Base-by-base conservation (phyloP, 1,140 invertebrate genomes). In the Plectrocnemia conspersa region DNA sequence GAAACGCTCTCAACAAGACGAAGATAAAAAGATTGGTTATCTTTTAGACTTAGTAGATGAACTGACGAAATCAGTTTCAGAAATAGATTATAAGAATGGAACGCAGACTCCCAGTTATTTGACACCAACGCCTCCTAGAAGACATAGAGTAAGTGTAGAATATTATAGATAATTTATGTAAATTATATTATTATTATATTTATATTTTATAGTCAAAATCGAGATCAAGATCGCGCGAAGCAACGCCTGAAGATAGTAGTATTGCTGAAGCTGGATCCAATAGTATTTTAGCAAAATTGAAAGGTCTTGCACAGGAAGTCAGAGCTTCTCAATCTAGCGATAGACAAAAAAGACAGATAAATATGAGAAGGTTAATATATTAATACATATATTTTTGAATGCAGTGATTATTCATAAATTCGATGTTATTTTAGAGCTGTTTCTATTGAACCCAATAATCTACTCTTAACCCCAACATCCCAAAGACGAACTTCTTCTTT, bases 31-130 rank as follows among this genome's bases (percentile, higher is more conserved):
- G 53, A 76, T 88, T 16, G 82, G 80, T 50, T 74, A 77, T 52
- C 67, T 92, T n/a, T 65, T 91, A 49, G 82, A 88, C 66, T 83
- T 88, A 56, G 82, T 89, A 7, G 86, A 91, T 35, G 85, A 86
- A 56, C 67, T 90, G 24, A 81, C 86, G 53, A 82, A 83, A 64
- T 74, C 86, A 29, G 83, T 83, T 52, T 67, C 69, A 0, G 16
- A 11, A 1, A 32, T 50, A 23, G 70, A 72, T 45, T 38, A 24
- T 7, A 74, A 72, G 61, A 66, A 45, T 49, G 55, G 70, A 23
- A n/a, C 36, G 7, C 45, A 48, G 16, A 47, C 15, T 18, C 7
- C 24, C 11, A 25, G 22, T 36, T 61, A 61, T 18, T 59, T 72
- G 41, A 76, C 72, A 4, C 74, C 74, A 1, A 74, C 72, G 4